phyloP scores from a whole-genome alignment of 1,140 invertebrate species.

The Drosophila sproati region DNA sequence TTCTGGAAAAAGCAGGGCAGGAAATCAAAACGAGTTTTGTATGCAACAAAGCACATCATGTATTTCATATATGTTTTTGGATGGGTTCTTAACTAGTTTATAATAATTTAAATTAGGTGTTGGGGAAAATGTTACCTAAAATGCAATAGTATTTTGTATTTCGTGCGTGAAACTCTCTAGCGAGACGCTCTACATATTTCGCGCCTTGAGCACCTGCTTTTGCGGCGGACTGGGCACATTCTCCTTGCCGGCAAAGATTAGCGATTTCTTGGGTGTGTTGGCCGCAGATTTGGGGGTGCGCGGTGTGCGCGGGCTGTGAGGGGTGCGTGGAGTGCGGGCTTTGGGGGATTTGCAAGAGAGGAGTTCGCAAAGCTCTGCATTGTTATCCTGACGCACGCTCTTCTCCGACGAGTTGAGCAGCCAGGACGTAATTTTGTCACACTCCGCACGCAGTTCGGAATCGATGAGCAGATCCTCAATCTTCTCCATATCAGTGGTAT shows the following conservation, averaged over 20 bases:
- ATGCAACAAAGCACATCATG: slow-evolving; percentile 43
- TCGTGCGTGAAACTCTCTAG: too few relatives aligned
- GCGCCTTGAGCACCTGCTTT: slow-evolving; percentile 81
- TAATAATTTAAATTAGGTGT: slow-evolving; percentile 50
- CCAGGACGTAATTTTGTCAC: slow-evolving; percentile 81
- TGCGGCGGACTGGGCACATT: slow-evolving; percentile 80
- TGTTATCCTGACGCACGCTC: slow-evolving; percentile 74
- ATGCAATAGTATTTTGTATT: slow-evolving; percentile 4
- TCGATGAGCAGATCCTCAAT: slow-evolving; percentile 78
- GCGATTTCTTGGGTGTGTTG: slow-evolving; percentile 78
- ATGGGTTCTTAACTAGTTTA: slow-evolving; percentile 60
- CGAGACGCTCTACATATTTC: slow-evolving; percentile 61
- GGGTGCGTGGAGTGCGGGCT: slow-evolving; percentile 55
- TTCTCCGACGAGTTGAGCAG: slow-evolving; percentile 76
- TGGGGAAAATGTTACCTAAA: slow-evolving; percentile 33
- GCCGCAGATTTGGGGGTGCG: slow-evolving; percentile 66
- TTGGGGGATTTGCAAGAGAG: slow-evolving; percentile 69
- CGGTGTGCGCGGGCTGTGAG: slow-evolving; percentile 69
- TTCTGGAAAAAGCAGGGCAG: background rate
- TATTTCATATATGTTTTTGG: slow-evolving; percentile 54
- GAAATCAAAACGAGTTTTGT: slow-evolving; percentile 64
- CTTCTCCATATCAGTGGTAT: slow-evolving; percentile 80
- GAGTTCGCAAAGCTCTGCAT: slow-evolving; percentile 69
- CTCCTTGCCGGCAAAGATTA: slow-evolving; percentile 78
- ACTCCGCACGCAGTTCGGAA: slow-evolving; percentile 77